phyloP scores from a whole-genome alignment of 2,113 vertebrate genomes.

The Lophochroa leadbeateri region DNA sequence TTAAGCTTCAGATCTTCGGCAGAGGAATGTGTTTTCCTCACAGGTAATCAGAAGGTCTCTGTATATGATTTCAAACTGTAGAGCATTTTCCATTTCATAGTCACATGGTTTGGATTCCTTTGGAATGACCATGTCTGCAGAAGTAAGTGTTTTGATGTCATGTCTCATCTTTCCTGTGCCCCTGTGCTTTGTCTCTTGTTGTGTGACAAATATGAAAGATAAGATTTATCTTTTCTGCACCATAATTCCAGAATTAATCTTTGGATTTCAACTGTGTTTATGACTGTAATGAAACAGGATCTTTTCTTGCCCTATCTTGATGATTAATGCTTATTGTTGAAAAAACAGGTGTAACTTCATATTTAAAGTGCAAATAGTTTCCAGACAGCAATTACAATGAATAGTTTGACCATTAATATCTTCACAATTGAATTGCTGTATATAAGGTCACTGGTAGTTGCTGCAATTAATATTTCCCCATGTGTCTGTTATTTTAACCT shows the following conservation, averaged over 20 bases:
- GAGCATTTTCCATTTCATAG: neutral
- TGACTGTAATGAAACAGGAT: neutral
- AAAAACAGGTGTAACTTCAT: neutral
- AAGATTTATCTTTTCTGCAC: neutral
- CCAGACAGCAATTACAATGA: neutral
- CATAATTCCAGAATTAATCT: neutral
- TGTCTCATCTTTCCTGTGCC: neutral
- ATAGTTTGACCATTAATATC: neutral
- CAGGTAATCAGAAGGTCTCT: neutral
- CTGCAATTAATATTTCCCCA: neutral
- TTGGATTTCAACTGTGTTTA: neutral
- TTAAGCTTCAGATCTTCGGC: neutral
- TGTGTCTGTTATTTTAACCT: conserved; percentile 5
- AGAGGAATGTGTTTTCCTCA: neutral
- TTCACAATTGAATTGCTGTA: neutral
- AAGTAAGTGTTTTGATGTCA: neutral
- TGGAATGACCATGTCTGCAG: neutral
- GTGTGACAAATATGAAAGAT: neutral
- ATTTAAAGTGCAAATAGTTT: neutral
- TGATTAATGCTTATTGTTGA: neutral
- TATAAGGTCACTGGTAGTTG: neutral
- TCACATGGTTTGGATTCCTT: neutral
- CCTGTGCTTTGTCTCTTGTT: neutral
- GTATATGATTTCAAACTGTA: neutral
- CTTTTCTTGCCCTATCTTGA: neutral